phyloP scores from a whole-genome alignment of 2,888 invertebrate species.

The Hydriomena furcata region DNA sequence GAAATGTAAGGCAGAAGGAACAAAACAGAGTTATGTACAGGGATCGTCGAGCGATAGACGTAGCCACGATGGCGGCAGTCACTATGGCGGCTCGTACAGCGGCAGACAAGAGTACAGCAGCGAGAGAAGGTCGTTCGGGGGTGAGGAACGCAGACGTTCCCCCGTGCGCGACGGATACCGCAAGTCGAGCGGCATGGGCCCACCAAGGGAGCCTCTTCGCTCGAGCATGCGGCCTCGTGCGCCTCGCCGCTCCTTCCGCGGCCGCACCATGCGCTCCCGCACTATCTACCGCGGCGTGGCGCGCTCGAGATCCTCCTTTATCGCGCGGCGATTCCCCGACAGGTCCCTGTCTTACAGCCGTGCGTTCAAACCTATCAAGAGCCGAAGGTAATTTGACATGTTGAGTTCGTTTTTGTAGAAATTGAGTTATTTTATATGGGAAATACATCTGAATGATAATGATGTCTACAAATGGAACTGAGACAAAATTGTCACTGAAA shows the following conservation, averaged over 20 bases:
- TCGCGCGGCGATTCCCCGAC: conserved; percentile 67
- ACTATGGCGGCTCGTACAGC: conserved; percentile 80
- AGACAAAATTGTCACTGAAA: conserved; percentile 7
- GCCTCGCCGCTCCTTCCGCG: conserved; percentile 80
- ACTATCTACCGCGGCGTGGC: conserved; percentile 81
- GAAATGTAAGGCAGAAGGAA: conserved; percentile 58
- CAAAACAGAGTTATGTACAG: conserved; percentile 79
- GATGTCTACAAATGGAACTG: conserved; percentile 10
- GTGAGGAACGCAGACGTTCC: conserved; percentile 82
- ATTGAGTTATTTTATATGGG: conserved; percentile 21
- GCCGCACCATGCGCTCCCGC: conserved; percentile 80
- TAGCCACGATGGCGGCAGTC: conserved; percentile 82
- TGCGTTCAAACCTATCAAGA: conserved; percentile 73
- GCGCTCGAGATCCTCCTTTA: conserved; percentile 77
- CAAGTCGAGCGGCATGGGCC: conserved; percentile 77
- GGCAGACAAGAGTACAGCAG: conserved; percentile 82
- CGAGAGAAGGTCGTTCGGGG: conserved; percentile 77
- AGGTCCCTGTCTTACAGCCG: conserved; percentile 71
- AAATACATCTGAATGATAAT: conserved; percentile 2
- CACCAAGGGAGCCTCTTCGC: conserved; percentile 71
- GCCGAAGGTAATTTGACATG: conserved; percentile 75
- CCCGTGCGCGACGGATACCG: conserved; percentile 77
- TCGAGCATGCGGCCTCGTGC: conserved; percentile 75
- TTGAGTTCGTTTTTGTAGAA: conserved; percentile 46
- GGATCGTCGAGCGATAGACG: conserved; percentile 81